Evolutionary conservation across 2,888 invertebrate genomes (phyloP).

Genomic region (Aromia moschata): DNA sequence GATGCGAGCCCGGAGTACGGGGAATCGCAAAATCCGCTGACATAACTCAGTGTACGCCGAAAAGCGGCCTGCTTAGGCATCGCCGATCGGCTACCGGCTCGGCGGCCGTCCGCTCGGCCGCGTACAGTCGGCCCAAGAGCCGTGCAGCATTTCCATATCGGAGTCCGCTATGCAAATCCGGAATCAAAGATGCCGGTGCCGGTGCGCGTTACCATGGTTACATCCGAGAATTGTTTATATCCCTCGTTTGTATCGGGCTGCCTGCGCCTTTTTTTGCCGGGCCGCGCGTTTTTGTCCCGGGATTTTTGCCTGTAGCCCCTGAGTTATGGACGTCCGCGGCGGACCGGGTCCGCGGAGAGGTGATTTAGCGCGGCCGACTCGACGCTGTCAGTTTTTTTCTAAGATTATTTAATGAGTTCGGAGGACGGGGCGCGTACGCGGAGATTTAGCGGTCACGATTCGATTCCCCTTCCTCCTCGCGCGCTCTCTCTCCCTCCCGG

Average conservation of each 20-base stretch:
- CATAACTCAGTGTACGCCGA: conserved; percentile 62
- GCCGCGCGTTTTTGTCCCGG: conserved; percentile 58
- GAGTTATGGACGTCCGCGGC: conserved; percentile 58
- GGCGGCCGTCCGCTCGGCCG: conserved; percentile 52
- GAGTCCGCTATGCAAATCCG: conserved; percentile 62
- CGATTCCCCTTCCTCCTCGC: conserved; percentile 30
- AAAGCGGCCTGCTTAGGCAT: conserved; percentile 53
- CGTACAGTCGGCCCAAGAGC: conserved; percentile 58
- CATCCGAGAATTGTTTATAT: conserved; percentile 61
- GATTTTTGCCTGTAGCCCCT: conserved; percentile 60
- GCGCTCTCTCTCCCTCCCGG: too few species aligned
- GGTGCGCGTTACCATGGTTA: conserved; percentile 59
- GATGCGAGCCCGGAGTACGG: conserved; percentile 37
- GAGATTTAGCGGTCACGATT: conserved; percentile 53
- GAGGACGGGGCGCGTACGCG: conserved; percentile 30
- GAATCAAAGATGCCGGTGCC: conserved; percentile 60
- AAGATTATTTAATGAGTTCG: conserved; percentile 56
- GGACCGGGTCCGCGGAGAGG: conserved; percentile 53
- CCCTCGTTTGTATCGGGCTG: conserved; percentile 61
- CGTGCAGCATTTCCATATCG: conserved; percentile 61
- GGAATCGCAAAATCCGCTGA: conserved; percentile 59
- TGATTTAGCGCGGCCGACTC: conserved; percentile 56
- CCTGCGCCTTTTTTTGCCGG: conserved; percentile 55
- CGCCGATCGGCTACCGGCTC: conserved; percentile 56
- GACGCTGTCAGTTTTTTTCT: conserved; percentile 54